These are phyloP conservation scores for Medauroidea extradentata DNA, from an alignment of 1,140 invertebrate genomes.

Conservation along the genomic window DNA sequence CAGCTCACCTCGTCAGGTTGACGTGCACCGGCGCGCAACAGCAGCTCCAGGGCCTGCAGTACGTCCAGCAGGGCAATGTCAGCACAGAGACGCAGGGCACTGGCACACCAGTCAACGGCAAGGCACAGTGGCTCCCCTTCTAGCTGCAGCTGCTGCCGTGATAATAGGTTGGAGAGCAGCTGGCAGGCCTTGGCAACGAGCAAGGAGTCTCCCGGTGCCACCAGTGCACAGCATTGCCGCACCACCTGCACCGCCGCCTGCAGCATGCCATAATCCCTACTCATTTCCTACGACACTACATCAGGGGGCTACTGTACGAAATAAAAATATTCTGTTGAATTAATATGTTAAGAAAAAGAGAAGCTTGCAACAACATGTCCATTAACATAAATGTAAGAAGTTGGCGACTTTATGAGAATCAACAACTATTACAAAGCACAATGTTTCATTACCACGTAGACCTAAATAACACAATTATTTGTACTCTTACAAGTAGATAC, in stretches of 20 bases:
- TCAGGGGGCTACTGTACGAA: too few relatives aligned
- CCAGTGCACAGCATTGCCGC: constrained; percentile 2
- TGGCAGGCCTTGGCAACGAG: constrained; percentile 12
- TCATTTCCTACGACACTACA: too few relatives aligned
- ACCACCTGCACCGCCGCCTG: constrained; percentile 2
- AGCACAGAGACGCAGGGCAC: background rate
- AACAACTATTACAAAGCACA: too few relatives aligned
- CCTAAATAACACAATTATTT: too few relatives aligned
- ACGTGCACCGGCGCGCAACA: constrained; percentile 3
- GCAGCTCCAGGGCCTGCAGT: constrained; percentile 4
- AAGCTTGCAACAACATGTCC: too few relatives aligned
- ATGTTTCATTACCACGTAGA: too few relatives aligned
- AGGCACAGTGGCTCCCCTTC: background rate
- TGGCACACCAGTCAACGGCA: constrained; percentile 3
- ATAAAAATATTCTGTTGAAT: too few relatives aligned
- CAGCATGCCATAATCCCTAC: too few relatives aligned
- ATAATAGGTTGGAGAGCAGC: constrained; percentile 7
- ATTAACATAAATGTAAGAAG: too few relatives aligned
- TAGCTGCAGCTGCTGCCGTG: background rate
- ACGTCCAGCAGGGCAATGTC: constrained; percentile 11
- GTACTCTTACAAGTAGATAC: too few relatives aligned
- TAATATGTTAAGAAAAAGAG: too few relatives aligned
- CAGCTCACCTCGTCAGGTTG: background rate
- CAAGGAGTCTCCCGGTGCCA: constrained; percentile 9
- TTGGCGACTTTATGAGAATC: too few relatives aligned